These are phyloP conservation scores for Therioaphis trifolii DNA, from an alignment of 2,888 invertebrate species.

Conservation along the genomic window DNA sequence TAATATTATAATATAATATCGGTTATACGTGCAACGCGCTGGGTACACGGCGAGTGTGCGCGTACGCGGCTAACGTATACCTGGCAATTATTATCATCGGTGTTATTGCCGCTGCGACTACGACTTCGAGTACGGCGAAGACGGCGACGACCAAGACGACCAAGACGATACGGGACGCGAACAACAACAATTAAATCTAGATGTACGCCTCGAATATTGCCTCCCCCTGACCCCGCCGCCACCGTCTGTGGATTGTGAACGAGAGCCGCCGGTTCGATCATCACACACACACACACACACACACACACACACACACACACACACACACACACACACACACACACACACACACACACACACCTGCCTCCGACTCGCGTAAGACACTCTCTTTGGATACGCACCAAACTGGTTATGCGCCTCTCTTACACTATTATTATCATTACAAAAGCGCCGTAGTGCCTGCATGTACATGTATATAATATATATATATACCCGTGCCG, in stretches of 20 bases:
- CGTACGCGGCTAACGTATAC: background rate
- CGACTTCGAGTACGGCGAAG: no score
- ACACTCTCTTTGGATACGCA: background rate
- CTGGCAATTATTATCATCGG: no score
- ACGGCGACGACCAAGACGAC: no score
- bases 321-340: background rate
- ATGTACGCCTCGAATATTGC: background rate
- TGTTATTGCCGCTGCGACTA: no score
- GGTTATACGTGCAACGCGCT: no score
- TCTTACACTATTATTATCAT: no score
- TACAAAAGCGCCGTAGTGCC: no score
- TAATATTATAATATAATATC: no score
- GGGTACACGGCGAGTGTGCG: no score
- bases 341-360: background rate
- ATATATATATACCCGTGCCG: no score
- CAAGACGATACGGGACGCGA: background rate
- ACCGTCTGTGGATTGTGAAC: background rate
- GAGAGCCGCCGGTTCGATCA: background rate
- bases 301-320: no score
- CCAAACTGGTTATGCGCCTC: background rate
- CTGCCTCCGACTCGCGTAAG: background rate
- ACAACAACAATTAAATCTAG: conserved; percentile 10
- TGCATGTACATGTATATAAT: no score
- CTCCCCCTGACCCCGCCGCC: background rate
- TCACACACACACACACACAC: background rate